These are phyloP conservation scores for Lethenteron reissneri DNA, from an alignment of 2,113 vertebrate species.

Conservation along the genomic window DNA sequence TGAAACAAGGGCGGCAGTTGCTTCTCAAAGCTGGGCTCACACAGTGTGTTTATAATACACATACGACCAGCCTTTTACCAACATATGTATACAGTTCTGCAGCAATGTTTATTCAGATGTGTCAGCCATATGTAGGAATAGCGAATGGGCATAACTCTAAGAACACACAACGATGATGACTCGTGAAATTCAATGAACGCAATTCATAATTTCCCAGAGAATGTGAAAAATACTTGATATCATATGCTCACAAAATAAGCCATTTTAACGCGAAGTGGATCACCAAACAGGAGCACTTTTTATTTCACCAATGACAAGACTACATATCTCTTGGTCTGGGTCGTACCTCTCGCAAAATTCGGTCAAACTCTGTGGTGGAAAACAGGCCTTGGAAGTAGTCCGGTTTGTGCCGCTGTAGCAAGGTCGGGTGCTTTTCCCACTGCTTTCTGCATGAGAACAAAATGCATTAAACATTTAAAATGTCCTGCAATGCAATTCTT, in stretches of 20 bases:
- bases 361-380: conserved; percentile 60
- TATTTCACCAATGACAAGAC: not conserved
- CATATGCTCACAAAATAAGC: not conserved
- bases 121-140: not conserved
- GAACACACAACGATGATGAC: not conserved
- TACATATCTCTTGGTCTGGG: not conserved
- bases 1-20: not conserved
- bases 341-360: conserved; percentile 35
- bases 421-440: conserved; percentile 64
- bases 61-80: not conserved
- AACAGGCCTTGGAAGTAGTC: conserved; percentile 61
- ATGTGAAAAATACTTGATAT: not conserved
- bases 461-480: conserved; percentile 4
- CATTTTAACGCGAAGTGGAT: not conserved
- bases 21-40: too few species aligned
- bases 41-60: too few species aligned
- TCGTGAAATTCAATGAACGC: not conserved
- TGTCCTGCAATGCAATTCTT: not conserved
- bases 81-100: not conserved
- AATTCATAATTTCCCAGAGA: too few species aligned
- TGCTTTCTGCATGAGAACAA: conserved; percentile 23
- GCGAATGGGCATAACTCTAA: too few species aligned
- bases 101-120: not conserved
- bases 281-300: not conserved
- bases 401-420: conserved; percentile 40